Conservation (phyloP, 2,113 vertebrate genomes). For the Phrynosoma platyrhinos region DNA sequence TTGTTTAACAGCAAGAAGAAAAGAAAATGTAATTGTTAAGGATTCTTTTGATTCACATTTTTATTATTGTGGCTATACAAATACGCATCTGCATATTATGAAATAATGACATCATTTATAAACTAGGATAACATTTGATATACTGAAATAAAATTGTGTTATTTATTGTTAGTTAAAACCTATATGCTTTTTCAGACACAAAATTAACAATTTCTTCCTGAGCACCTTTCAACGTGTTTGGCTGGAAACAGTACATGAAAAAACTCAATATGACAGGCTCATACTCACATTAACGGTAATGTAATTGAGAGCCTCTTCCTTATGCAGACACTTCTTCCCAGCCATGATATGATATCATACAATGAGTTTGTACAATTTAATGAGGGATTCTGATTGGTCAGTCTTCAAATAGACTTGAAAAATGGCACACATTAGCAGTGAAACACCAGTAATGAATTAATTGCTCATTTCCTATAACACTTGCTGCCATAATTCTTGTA, state of each 20-base stretch:
- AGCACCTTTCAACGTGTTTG: conserved; percentile 94
- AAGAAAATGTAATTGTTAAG: not conserved
- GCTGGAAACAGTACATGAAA: conserved; percentile 97
- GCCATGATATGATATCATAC: conserved; percentile 79
- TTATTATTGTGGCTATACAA: conserved; percentile 18
- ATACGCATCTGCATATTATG: conserved; percentile 15
- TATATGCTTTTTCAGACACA: conserved; percentile 96
- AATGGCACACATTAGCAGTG: not conserved
- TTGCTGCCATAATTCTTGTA: accelerated
- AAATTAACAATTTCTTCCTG: conserved; percentile 99
- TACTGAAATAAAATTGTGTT: conserved; percentile 67
- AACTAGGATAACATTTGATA: conserved; percentile 52
- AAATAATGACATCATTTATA: conserved; percentile 29
- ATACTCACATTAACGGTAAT: conserved; percentile 97
- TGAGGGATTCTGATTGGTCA: conserved; percentile 89
- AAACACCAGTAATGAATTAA: not conserved
- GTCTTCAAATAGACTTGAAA: conserved; percentile 59
- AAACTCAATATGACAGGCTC: conserved; percentile 95
- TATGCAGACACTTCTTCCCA: conserved; percentile 79
- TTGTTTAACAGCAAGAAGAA: conserved; percentile 29
- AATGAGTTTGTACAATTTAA: conserved; percentile 82
- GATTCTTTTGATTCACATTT: conserved; percentile 5
- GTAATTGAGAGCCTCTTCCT: conserved; percentile 81
- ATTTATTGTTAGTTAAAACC: conserved; percentile 85
- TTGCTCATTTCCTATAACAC: not conserved